Evolutionary conservation across 2,888 invertebrate species (phyloP), one percentile per base, ranked within the genome.

Genomic region (Polydrusus cervinus): DNA sequence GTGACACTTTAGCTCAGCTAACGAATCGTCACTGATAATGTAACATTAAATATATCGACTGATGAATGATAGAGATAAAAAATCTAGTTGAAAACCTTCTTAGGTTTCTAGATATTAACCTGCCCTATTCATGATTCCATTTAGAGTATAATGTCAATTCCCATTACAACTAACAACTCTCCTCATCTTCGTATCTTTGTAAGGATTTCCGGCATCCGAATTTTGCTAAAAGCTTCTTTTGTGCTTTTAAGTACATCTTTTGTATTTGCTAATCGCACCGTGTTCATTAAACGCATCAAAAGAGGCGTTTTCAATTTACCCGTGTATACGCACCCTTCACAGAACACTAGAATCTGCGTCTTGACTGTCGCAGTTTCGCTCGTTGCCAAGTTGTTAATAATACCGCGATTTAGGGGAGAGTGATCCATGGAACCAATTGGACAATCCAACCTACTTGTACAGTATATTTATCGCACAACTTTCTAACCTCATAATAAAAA

Each of bases 291-390:
- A 53, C 47, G 53, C 53, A 65, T 53, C 65, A 66, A 47, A 57
- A 57, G 65, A 53, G 62, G 62, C 62, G 64, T 74, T 74, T 74
- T 74, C 74, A 68, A 74, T 74, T 74, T 74, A 62, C 61, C 25
- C 43, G 53, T 62, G 67, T 62, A 68, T 74, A 74, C 68, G 68
- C 68, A 68, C 74, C 74, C 74, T 74, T 57, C 16, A 60, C 30
- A 13, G 53, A 65, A 34, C 64, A 62, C 25, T 25, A 25, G 25
- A 1, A 5, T 25, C 25, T 25, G 25, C 5, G 25, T 25, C 25
- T 3, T 25, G 25, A 25, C 25, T 3, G 25, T 25, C 25, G 25
- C 25, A 25, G 5, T 25, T 25, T 5, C 25, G 25, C 25, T 25
- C 25, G 25, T 25, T 25, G 25, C 25, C 25, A 25, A 25, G 25